These are phyloP conservation scores for Odocoileus virginianus DNA, from an alignment of 2,113 vertebrate genomes.

Conservation along the genomic window DNA sequence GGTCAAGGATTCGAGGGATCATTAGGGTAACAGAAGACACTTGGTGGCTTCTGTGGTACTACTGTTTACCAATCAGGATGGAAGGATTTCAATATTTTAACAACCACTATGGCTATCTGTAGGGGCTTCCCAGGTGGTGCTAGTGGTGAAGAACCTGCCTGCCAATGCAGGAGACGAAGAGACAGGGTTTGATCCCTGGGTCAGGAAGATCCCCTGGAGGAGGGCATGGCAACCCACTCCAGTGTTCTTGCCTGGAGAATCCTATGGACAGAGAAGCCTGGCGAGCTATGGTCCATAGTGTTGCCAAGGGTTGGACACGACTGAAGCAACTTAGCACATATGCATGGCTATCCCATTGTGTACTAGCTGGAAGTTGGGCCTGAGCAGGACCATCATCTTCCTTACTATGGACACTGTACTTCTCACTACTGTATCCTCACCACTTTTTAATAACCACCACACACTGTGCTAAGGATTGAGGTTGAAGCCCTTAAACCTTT, in stretches of 20 bases:
- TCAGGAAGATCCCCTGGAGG: not conserved
- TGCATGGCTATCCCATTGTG: not conserved
- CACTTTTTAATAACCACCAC: not conserved
- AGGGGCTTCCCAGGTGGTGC: not conserved
- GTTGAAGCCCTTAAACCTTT: not conserved
- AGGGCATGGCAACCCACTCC: not conserved
- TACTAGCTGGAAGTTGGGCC: not conserved
- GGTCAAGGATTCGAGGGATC: not conserved
- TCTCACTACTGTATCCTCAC: not conserved
- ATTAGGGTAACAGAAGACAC: not conserved
- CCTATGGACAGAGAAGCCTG: not conserved
- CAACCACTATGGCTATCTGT: not conserved
- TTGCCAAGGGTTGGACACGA: not conserved
- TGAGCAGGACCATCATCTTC: not conserved
- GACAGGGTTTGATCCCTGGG: not conserved
- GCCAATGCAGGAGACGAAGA: not conserved
- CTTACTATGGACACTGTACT: not conserved
- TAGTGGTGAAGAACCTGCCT: not conserved
- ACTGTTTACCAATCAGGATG: not conserved
- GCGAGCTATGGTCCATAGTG: fast-evolving
- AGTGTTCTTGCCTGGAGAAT: not conserved
- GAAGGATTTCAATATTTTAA: not conserved
- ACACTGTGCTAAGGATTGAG: not conserved
- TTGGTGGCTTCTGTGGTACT: not conserved
- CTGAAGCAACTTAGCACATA: not conserved